Conservation (phyloP, 2,113 vertebrate species). For the Indri indri region DNA sequence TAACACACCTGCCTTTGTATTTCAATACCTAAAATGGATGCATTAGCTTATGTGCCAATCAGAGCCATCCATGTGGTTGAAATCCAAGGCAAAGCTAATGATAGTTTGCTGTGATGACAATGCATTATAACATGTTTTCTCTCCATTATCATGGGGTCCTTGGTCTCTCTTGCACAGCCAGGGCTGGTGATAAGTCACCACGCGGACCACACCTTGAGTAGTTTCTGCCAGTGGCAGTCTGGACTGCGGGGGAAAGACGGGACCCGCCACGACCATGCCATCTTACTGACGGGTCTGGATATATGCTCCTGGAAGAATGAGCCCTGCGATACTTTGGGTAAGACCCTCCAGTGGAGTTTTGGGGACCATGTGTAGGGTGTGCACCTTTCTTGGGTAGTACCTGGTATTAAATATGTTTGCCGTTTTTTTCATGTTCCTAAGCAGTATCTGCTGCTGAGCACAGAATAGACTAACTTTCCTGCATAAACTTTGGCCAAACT, state of each 20-base stretch:
- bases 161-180: slow-evolving; percentile 80
- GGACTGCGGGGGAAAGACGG: slow-evolving; percentile 88
- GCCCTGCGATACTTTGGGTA: slow-evolving; percentile 94
- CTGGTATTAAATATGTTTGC: fast-evolving
- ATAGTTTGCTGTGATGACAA: fast-evolving
- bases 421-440: no score
- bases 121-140: neutral
- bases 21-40: neutral
- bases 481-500: fast-evolving
- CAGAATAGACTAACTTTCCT: neutral
- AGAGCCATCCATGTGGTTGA: neutral
- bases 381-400: fast-evolving
- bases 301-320: slow-evolving; percentile 97
- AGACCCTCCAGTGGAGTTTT: fast-evolving
- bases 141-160: neutral
- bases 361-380: fast-evolving
- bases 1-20: fast-evolving
- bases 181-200: slow-evolving; percentile 93
- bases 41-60: fast-evolving
- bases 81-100: neutral
- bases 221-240: slow-evolving; percentile 96
- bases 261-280: slow-evolving; percentile 92
- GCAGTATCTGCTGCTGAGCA: fast-evolving
- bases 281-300: slow-evolving; percentile 93
- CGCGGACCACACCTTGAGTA: slow-evolving; percentile 93